Base-by-base conservation (phyloP, 2,888 invertebrate genomes). In the Phyto melanocephala region DNA sequence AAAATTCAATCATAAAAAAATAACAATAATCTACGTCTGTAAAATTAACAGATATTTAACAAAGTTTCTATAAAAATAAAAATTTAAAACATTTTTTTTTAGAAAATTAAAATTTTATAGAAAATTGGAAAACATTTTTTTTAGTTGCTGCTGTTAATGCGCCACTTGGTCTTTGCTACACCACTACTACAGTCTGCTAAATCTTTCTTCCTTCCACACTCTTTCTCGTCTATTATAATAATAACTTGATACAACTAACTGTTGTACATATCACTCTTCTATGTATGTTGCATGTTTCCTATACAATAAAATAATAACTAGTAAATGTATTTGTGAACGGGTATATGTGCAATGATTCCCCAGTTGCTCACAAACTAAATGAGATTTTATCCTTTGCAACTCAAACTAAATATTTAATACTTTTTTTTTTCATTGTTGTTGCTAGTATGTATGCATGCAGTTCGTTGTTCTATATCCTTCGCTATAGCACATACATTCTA, bases 171-270 rank as follows among this genome's bases (percentile, higher is more conserved):
- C 28, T 58, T 58, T 47, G 37, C 37, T 50, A 67, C 28, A 71
- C 40, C 47, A 63, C 47, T 65, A 65, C 70, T 50, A 60, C 52
- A 68, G 33, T 58, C 58, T n/a, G 58, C n/a, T 65, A 72, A 68
- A 72, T 77, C 72, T 63, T 56, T 68, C 68, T 77, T 78, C 70
- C 81, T 81, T 81, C 81, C 81, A n/a, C n/a, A n/a, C n/a, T n/a
- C n/a, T n/a, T n/a, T n/a, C n/a, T n/a, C n/a, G n/a, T n/a, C n/a
- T n/a, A n/a, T n/a, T n/a, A n/a, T n/a, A n/a, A n/a, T n/a, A n/a
- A n/a, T n/a, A n/a, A n/a, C n/a, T n/a, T n/a, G n/a, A n/a, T n/a
- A n/a, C n/a, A n/a, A n/a, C n/a, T n/a, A 58, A 22, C 15, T 42
- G 28, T 42, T 6, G 22, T 56, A 24, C 45, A 56, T 63, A 65